Conservation (phyloP, 2,113 vertebrate genomes). For the Protomyctophum bolini region DNA sequence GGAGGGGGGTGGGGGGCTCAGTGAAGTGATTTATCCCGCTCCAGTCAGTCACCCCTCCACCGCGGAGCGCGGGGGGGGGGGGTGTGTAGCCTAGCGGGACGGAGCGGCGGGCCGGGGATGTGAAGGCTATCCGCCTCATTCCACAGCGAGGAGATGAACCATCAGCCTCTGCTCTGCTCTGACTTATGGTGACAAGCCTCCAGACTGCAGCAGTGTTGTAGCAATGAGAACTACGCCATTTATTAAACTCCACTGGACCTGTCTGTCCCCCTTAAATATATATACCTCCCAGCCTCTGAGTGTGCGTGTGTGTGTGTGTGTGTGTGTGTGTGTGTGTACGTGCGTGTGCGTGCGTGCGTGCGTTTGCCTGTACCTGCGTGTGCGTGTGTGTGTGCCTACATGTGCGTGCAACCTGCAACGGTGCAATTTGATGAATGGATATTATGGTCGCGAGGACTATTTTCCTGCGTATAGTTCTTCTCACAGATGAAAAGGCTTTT, state of each 20-base stretch:
- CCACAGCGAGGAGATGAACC: too few species aligned
- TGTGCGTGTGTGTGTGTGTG: constrained; percentile 4
- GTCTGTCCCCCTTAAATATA: constrained; percentile 2
- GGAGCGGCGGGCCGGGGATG: too few species aligned
- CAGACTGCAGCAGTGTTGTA: constrained; percentile 65
- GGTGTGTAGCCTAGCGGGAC: too few species aligned
- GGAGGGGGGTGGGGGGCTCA: too few species aligned
- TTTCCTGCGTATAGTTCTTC: too few species aligned
- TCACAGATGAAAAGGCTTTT: too few species aligned
- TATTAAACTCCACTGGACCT: constrained; percentile 23
- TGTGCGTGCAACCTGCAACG: not conserved
- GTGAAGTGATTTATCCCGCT: too few species aligned
- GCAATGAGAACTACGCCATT: constrained; percentile 67
- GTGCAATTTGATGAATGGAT: too few species aligned
- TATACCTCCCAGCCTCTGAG: not conserved
- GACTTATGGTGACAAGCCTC: constrained; percentile 67
- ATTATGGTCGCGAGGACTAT: too few species aligned
- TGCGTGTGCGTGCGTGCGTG: constrained; percentile 9
- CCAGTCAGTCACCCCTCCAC: too few species aligned
- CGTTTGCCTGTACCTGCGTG: not conserved
- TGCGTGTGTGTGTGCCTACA: not conserved
- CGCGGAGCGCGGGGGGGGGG: too few species aligned
- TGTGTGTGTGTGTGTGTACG: constrained; percentile 11
- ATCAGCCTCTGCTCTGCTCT: constrained; percentile 65
- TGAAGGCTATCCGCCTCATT: too few species aligned